Conservation (phyloP, 2,113 vertebrate species). For the Riparia riparia region DNA sequence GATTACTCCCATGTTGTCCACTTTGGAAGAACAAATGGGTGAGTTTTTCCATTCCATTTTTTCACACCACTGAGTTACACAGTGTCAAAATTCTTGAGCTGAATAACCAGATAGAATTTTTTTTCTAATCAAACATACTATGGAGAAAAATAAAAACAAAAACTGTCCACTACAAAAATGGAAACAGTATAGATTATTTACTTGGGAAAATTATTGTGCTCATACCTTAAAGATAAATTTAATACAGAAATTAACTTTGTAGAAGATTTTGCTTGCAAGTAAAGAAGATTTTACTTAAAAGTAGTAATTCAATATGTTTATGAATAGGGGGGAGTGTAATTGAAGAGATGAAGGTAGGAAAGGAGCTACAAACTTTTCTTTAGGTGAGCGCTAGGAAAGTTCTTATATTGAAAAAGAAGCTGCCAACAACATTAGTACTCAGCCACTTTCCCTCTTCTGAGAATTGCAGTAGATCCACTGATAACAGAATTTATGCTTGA, state of each 20-base stretch:
- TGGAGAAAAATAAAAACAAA: neutral
- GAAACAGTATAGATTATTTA: neutral
- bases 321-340: neutral
- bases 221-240: neutral
- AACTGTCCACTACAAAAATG: neutral
- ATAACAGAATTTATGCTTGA: slow-evolving; percentile 61
- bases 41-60: neutral
- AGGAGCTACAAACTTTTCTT: neutral
- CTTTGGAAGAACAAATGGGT: neutral
- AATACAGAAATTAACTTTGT: neutral
- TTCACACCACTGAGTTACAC: neutral
- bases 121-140: neutral
- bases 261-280: neutral
- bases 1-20: neutral
- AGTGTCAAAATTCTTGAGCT: neutral
- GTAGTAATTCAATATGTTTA: neutral
- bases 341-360: neutral
- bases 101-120: neutral
- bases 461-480: slow-evolving; percentile 61
- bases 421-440: neutral
- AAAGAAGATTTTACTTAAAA: neutral
- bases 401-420: neutral
- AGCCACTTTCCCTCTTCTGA: slow-evolving; percentile 30
- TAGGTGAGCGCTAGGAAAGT: neutral
- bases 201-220: neutral